Conservation (phyloP, 2,888 invertebrate species). For the Eilema depressum region DNA sequence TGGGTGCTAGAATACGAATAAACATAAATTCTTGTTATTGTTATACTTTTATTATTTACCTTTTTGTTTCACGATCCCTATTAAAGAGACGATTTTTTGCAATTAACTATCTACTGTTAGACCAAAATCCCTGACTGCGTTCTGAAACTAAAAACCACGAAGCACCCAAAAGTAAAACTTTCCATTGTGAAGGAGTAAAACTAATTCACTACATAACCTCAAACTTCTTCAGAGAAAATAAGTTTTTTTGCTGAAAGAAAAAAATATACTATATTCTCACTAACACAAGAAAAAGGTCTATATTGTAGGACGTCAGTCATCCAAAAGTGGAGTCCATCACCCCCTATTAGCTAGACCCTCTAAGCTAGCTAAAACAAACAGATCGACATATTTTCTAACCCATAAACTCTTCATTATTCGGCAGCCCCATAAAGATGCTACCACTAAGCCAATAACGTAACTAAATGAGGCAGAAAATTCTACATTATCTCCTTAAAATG, state of each 20-base stretch:
- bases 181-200: no score
- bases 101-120: no score
- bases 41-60: no score
- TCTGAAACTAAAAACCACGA: no score
- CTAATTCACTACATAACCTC: no score
- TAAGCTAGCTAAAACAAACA: background rate
- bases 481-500: constrained; percentile 18
- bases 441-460: constrained; percentile 17
- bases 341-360: background rate
- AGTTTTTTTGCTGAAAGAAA: background rate
- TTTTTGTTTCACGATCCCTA: no score
- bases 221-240: no score
- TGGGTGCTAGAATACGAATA: no score
- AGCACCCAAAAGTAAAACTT: no score
- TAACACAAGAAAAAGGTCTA: background rate
- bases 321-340: background rate
- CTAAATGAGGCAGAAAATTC: constrained; percentile 21
- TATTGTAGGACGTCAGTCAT: background rate
- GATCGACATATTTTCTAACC: constrained; percentile 5
- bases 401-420: constrained; percentile 14
- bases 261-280: background rate
- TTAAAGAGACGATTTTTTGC: no score
- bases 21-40: no score
- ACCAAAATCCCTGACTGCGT: no score
- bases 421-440: background rate